Percentiles rank a stretch among this genome's conserved stretches.
Conservation (phyloP, 2,797 vertebrate genomes). For the Otus scops region DNA sequence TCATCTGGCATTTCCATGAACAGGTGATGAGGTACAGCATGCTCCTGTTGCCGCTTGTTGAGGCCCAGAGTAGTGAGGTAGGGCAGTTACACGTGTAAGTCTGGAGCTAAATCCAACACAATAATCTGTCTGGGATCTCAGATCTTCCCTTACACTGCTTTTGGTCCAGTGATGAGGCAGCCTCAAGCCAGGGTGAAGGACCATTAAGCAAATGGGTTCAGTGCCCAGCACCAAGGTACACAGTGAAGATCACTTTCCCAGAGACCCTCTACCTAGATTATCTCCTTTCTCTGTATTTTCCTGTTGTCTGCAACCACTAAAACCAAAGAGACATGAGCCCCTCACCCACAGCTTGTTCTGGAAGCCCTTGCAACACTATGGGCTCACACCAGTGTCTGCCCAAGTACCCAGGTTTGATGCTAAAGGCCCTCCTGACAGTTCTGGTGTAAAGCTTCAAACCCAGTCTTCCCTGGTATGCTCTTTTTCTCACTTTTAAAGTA, state of each 20-base stretch:
- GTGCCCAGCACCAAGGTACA: not conserved
- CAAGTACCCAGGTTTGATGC: not conserved
- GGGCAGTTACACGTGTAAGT: fast-evolving
- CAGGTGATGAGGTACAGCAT: not conserved
- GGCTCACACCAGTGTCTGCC: not conserved
- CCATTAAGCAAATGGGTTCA: not conserved
- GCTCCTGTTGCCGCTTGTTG: not conserved
- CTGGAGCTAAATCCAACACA: not conserved
- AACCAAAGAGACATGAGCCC: not conserved
- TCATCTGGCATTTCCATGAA: not conserved
- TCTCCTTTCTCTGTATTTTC: not conserved
- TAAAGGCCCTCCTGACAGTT: not conserved
- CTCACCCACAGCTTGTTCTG: not conserved
- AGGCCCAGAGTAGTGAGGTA: not conserved
- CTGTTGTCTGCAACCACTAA: not conserved
- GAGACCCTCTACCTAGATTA: not conserved
- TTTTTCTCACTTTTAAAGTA: not conserved
- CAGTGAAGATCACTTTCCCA: not conserved
- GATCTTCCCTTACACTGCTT: not conserved
- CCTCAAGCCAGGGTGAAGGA: not conserved
- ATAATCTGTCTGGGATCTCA: not conserved
- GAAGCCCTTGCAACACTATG: not conserved
- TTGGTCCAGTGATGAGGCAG: not conserved
- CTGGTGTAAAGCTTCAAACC: not conserved
- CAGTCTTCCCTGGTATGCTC: not conserved